phyloP scores from a whole-genome alignment of 2,888 invertebrate species.

The Nasonovia ribisnigri region DNA sequence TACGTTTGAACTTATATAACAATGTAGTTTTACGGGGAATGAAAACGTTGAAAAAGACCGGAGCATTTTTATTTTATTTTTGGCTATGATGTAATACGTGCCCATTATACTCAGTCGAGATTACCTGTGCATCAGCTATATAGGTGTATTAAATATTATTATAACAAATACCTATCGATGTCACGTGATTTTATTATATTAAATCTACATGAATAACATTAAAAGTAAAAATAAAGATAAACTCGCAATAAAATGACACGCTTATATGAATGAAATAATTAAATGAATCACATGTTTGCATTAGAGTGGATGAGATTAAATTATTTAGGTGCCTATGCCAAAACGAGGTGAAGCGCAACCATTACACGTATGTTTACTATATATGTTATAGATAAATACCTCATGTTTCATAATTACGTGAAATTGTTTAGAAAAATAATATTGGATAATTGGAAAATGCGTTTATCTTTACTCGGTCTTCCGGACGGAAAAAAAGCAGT shows the following conservation, averaged over 20 bases:
- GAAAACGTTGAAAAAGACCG: background rate
- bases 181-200: background rate
- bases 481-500: background rate
- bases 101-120: background rate
- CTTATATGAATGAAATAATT: background rate
- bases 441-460: background rate
- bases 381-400: background rate
- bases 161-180: background rate
- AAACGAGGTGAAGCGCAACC: background rate
- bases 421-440: background rate
- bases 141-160: background rate
- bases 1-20: background rate
- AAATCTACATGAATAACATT: background rate
- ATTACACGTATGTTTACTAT: background rate
- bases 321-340: background rate
- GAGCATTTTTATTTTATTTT: background rate
- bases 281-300: conserved; percentile 14
- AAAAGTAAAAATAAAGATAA: background rate
- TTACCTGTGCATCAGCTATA: background rate
- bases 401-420: background rate
- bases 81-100: background rate
- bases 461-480: background rate
- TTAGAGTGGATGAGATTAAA: conserved; percentile 11
- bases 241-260: background rate
- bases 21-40: background rate